Evolutionary conservation across 2,113 vertebrate genomes (phyloP).

Genomic region (Megaceryle maxima): DNA sequence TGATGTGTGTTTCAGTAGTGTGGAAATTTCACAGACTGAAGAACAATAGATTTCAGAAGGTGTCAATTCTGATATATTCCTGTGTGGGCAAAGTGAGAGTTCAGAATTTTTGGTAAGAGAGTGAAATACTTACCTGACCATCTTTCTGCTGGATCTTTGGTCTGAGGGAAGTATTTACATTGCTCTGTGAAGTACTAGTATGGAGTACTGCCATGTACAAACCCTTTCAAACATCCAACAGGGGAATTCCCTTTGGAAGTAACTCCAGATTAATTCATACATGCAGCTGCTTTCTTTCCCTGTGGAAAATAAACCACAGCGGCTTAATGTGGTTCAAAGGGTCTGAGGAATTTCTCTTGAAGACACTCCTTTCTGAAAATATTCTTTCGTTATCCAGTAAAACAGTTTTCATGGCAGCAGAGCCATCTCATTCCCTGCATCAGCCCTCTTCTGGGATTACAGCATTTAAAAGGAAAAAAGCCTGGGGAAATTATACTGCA

Average conservation of each 20-base stretch:
- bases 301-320: neutral
- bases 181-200: neutral
- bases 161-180: neutral
- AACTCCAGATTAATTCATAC: neutral
- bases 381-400: neutral
- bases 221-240: neutral
- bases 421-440: neutral
- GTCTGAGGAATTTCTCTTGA: neutral
- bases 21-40: neutral
- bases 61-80: neutral
- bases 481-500: neutral
- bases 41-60: neutral
- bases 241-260: neutral
- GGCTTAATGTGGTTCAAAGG: neutral
- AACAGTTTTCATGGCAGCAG: neutral
- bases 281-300: neutral
- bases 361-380: neutral
- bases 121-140: fast-evolving
- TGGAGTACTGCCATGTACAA: neutral
- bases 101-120: neutral
- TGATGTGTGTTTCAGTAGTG: neutral
- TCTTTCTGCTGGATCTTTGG: neutral
- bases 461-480: neutral
- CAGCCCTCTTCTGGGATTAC: neutral
- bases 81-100: neutral